Evolutionary conservation across 2,888 invertebrate species (phyloP).

Genomic region (Drosophila nr. medialis): DNA sequence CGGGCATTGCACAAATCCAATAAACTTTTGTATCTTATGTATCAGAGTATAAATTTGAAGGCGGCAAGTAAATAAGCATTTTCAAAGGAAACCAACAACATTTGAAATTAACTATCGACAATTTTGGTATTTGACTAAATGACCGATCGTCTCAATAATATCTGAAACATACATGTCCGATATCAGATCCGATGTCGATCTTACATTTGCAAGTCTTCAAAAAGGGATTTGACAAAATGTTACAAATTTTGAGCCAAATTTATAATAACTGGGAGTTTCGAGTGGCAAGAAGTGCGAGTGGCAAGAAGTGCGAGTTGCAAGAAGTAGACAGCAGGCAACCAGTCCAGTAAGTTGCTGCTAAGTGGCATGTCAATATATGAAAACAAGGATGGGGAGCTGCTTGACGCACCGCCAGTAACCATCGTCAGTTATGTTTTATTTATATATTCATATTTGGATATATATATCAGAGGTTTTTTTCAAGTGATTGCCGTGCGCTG

Average conservation of each 20-base stretch:
- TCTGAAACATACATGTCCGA: not conserved
- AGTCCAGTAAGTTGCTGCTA: not conserved
- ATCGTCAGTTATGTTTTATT: not conserved
- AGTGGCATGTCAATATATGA: not conserved
- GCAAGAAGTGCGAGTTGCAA: not conserved
- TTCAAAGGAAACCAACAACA: not conserved
- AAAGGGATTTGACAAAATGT: not conserved
- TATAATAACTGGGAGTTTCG: not conserved
- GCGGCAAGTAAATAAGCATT: not conserved
- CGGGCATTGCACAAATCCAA: not conserved
- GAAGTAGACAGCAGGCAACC: not conserved
- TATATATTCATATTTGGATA: not conserved
- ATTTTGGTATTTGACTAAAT: not conserved
- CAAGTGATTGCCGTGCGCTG: not conserved
- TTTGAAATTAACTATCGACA: not conserved
- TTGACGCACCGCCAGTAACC: not conserved
- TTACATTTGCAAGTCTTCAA: not conserved
- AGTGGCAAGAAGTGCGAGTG: too few species aligned
- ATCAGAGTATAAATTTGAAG: not conserved
- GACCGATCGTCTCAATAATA: not conserved
- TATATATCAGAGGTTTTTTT: not conserved
- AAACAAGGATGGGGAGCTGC: not conserved
- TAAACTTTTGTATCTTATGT: not conserved
- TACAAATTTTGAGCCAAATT: not conserved
- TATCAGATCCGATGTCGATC: not conserved